Base-by-base conservation (phyloP, 2,113 vertebrate genomes). In the Sterrhoptilus dennistouni region DNA sequence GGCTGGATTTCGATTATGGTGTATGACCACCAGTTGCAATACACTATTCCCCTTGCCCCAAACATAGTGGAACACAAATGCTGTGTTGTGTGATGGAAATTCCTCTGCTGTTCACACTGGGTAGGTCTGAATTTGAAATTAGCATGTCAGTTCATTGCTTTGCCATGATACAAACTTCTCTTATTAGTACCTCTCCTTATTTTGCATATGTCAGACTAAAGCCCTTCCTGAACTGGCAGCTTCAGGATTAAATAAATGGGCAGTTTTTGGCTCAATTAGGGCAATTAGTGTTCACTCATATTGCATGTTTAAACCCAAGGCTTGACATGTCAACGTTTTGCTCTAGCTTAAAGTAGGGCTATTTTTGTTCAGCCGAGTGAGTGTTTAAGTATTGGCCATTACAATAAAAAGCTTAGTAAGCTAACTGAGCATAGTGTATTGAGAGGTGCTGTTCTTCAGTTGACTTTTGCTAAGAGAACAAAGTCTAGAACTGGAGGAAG, bases 221-320 rank as follows among this genome's bases (percentile, higher is more conserved):
- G 14, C 31, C 14, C 4, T 47, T 89, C 47, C 56, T 92, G 63
- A 91, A 79, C 49, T 77, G 93, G 78, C 93, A 90, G 90, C 63
- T 86, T 88, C 31, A 65, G 56, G 78, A 91, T 91, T 93, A 86
- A 83, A 13, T 68, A 68, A 47, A 36, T 38, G 27, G 59, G 35
- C 33, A 27, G 77, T 16, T 91, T 87, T 38, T 19, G 49, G 42
- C 66, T 94, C 91, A 91, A 3, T 95, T 95, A 86, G 19, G 52
- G 70, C 91, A 95, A 79, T 93, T 93, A 89, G 28, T 63, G 68
- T 91, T 96, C 85, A 56, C 57, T 87, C 50, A 9, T 85, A 56
- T 9, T 95, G 52, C 35, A 10, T 56, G 38, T 85, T 96, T 86
- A 92, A 91, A 91, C 53, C 38, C 35, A 33, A 65, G 52, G 49